Evolutionary conservation across 2,113 vertebrate species (phyloP).

Genomic region (Sterrhoptilus dennistouni): DNA sequence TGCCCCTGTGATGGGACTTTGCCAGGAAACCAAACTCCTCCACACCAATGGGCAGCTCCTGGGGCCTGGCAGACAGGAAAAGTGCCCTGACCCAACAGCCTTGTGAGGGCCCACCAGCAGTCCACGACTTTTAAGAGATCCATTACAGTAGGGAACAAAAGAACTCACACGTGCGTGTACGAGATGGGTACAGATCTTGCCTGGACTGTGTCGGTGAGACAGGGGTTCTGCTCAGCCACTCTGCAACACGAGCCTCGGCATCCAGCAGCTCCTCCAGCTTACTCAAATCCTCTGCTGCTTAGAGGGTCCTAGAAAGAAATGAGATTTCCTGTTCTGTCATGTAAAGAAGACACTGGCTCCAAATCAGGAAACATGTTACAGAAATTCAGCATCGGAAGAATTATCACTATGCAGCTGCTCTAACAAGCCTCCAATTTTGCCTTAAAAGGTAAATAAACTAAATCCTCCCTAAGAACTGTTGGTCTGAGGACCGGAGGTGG

Average conservation of each 20-base stretch:
- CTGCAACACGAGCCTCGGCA: background rate
- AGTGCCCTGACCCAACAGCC: background rate
- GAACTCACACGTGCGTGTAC: fast-evolving
- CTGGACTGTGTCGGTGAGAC: background rate
- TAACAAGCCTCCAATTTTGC: background rate
- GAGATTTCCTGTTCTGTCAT: background rate
- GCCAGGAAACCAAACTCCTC: background rate
- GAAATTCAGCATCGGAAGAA: background rate
- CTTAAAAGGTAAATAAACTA: conserved; percentile 59
- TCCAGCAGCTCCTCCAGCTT: background rate
- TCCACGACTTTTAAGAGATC: background rate
- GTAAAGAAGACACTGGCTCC: background rate
- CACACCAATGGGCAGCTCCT: background rate
- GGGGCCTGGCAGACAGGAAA: background rate
- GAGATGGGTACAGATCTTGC: background rate
- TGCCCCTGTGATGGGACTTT: background rate
- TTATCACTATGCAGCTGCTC: background rate
- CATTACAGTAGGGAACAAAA: background rate
- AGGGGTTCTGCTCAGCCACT: background rate
- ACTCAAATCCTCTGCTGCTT: background rate
- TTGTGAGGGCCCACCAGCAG: background rate
- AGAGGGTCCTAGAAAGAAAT: background rate
- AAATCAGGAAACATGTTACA: background rate
- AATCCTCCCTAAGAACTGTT: background rate
- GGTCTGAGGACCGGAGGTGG: background rate